Evolutionary conservation across 2,888 invertebrate genomes (phyloP).

Genomic region (Pterostichus madidus): DNA sequence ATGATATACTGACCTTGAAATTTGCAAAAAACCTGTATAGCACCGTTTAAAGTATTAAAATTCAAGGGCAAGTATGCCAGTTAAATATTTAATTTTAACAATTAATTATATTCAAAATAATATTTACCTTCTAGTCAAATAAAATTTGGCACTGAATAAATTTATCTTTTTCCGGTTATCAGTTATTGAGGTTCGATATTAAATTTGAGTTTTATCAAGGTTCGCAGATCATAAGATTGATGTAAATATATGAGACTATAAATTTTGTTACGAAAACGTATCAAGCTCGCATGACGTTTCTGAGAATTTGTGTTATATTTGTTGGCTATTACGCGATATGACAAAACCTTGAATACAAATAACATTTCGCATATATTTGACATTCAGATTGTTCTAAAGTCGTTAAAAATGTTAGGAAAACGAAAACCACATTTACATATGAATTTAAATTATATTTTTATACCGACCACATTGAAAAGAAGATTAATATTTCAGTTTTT

Average conservation of each 20-base stretch:
- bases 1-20: background rate
- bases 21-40: constrained; percentile 5
- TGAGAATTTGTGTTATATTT: constrained; percentile 40
- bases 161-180: constrained; percentile 7
- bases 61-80: constrained; percentile 9
- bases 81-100: constrained; percentile 10
- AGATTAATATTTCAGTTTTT: too few relatives aligned
- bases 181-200: background rate
- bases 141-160: constrained; percentile 21
- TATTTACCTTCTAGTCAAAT: background rate
- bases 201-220: constrained; percentile 12
- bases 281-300: constrained; percentile 8
- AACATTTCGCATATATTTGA: constrained; percentile 53
- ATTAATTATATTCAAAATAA: background rate
- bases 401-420: background rate
- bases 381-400: constrained; percentile 55
- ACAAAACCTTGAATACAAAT: constrained; percentile 48
- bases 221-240: background rate
- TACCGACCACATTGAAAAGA: too few relatives aligned
- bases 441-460: background rate
- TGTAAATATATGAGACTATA: constrained; percentile 20
- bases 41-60: constrained; percentile 34
- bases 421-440: background rate
- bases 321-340: constrained; percentile 50
- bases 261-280: constrained; percentile 27